A percentile compares a stretch with the other conserved stretches of the same genome.
phyloP scores from a whole-genome alignment of 1,140 invertebrate genomes.

The Notospermus geniculatus region DNA sequence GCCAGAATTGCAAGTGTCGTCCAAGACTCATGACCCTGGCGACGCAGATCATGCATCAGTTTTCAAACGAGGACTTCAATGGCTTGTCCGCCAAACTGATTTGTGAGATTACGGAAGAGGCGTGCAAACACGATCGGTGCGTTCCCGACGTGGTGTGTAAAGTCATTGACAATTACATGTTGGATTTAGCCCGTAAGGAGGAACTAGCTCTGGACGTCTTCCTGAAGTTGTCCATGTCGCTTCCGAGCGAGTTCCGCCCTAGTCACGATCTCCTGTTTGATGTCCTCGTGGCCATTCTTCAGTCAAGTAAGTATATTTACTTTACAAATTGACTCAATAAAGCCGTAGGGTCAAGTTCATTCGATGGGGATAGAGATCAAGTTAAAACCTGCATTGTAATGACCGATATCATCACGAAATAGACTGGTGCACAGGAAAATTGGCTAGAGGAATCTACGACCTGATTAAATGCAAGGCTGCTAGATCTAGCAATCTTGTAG shows the following conservation, averaged over 20 bases:
- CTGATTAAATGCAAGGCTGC: too few species aligned
- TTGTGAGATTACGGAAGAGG: constrained; percentile 40
- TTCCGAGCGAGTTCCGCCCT: constrained; percentile 36
- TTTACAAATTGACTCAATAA: too few species aligned
- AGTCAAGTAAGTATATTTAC: constrained; percentile 34
- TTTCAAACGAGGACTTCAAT: constrained; percentile 39
- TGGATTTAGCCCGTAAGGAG: constrained; percentile 41
- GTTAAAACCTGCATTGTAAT: too few species aligned
- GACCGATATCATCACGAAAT: too few species aligned
- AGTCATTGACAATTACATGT: constrained; percentile 45
- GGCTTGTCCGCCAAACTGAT: constrained; percentile 42
- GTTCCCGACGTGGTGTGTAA: constrained; percentile 33
- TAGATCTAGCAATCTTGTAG: too few species aligned
- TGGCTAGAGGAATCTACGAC: too few species aligned
- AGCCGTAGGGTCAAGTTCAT: too few species aligned
- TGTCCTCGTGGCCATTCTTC: constrained; percentile 43
- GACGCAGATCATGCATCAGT: constrained; percentile 36
- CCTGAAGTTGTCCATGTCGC: constrained; percentile 37
- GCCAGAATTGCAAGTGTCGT: constrained; percentile 35
- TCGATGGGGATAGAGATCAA: too few species aligned
- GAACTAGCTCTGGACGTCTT: constrained; percentile 46
- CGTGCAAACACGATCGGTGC: constrained; percentile 26
- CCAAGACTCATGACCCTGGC: constrained; percentile 36
- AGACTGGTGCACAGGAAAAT: too few species aligned
- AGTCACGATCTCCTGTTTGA: constrained; percentile 44